Evolutionary conservation across 2,888 invertebrate species (phyloP).

Genomic region (Anorthoa munda): DNA sequence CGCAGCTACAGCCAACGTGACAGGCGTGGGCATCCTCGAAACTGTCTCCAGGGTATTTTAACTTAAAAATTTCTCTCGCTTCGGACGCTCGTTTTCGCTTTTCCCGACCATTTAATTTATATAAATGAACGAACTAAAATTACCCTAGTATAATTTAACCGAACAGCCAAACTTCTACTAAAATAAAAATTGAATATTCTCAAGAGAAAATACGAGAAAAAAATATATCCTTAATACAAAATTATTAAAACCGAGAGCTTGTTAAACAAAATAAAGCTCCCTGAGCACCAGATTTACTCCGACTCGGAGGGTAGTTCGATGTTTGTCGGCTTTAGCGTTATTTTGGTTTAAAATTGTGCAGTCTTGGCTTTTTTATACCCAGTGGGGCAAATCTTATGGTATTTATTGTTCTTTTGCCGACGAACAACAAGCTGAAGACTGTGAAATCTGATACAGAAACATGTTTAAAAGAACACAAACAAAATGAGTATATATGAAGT

Average conservation of each 20-base stretch:
- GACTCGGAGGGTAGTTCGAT: conserved; percentile 18
- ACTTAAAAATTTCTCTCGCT: conserved; percentile 61
- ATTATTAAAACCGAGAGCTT: conserved; percentile 47
- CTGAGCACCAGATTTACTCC: conserved; percentile 43
- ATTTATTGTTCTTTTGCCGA: too few relatives aligned
- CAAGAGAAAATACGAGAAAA: conserved; percentile 23
- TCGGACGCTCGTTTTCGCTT: conserved; percentile 49
- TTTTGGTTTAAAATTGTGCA: conserved; percentile 14
- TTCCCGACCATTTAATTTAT: conserved; percentile 48
- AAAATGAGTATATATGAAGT: neutral
- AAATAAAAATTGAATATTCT: conserved; percentile 46
- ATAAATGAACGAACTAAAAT: conserved; percentile 53
- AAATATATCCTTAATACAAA: conserved; percentile 45
- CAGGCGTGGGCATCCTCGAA: conserved; percentile 45
- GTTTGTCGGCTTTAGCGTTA: conserved; percentile 23
- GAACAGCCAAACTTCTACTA: conserved; percentile 5
- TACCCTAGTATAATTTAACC: conserved; percentile 27
- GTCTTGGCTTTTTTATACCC: conserved; percentile 21
- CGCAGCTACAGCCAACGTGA: conserved; percentile 15
- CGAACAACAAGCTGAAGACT: conserved; percentile 8
- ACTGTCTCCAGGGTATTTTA: conserved; percentile 55
- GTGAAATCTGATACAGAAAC: neutral
- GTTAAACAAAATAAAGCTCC: conserved; percentile 54
- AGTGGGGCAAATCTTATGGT: too few relatives aligned
- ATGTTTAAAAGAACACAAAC: too few relatives aligned